These are phyloP conservation scores for Apis dorsata DNA, from an alignment of 1,140 invertebrate species.

Conservation along the genomic window DNA sequence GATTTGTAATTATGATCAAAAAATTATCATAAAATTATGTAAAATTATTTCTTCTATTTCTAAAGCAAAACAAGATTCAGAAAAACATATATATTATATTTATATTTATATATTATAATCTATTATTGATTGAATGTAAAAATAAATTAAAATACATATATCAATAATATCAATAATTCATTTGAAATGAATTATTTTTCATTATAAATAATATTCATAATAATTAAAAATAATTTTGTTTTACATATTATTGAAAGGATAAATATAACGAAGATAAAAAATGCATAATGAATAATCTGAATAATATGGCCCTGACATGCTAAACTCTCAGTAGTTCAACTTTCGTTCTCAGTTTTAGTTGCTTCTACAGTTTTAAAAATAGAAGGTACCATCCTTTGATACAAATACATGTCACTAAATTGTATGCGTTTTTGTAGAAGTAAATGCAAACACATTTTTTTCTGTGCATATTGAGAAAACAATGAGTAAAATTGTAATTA, in stretches of 20 bases:
- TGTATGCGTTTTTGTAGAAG: neutral
- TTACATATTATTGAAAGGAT: neutral
- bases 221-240: neutral
- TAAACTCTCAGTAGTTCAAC: conserved; percentile 70
- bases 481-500: neutral
- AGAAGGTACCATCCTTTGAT: conserved; percentile 16
- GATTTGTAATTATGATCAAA: conserved; percentile 6
- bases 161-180: too few species aligned
- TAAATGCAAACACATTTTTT: neutral
- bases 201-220: neutral
- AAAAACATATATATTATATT: too few species aligned
- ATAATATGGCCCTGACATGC: conserved; percentile 68
- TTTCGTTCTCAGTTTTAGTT: conserved; percentile 75
- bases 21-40: neutral
- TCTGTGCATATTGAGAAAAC: neutral
- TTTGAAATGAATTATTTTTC: neutral
- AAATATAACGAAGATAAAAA: neutral
- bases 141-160: neutral
- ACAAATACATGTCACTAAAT: conserved; percentile 22
- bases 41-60: neutral
- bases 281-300: neutral
- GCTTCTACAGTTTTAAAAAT: conserved; percentile 54
- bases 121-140: neutral
- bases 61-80: neutral
- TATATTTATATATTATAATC: too few species aligned